phyloP scores from a whole-genome alignment of 2,888 invertebrate species.

The Lottia gigantea region DNA sequence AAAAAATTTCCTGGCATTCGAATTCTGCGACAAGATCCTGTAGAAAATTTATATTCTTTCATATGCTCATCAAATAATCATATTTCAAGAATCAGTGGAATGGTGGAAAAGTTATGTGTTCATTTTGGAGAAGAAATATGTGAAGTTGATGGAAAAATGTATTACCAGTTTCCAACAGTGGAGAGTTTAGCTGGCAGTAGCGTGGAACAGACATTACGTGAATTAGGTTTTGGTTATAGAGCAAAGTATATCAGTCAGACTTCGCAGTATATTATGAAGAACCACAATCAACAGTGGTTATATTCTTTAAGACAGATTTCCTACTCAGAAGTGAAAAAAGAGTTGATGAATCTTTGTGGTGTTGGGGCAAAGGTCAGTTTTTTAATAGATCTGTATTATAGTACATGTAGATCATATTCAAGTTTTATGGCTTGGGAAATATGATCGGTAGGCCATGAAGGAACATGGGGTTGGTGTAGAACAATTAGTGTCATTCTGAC shows the following conservation, averaged over 20 bases:
- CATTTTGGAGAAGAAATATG: constrained; percentile 85
- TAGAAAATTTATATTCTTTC: constrained; percentile 94
- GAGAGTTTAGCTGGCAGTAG: constrained; percentile 65
- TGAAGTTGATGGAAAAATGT: constrained; percentile 74
- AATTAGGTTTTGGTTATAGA: constrained; percentile 76
- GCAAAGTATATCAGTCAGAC: constrained; percentile 63
- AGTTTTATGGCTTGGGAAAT: no score
- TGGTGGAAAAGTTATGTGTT: constrained; percentile 89
- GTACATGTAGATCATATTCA: no score
- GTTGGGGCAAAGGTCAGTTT: constrained; percentile 87
- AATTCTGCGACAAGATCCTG: constrained; percentile 88
- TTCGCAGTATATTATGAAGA: constrained; percentile 73
- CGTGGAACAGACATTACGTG: constrained; percentile 80
- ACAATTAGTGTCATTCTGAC: no score
- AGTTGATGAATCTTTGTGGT: constrained; percentile 84
- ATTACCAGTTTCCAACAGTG: constrained; percentile 82
- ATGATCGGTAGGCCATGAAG: background rate
- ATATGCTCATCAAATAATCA: constrained; percentile 98
- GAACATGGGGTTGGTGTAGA: no score
- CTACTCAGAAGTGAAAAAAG: constrained; percentile 79
- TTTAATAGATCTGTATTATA: background rate
- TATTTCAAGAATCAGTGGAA: constrained; percentile 85
- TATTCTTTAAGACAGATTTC: constrained; percentile 72
- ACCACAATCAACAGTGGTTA: constrained; percentile 80
- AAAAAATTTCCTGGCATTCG: constrained; percentile 82